phyloP scores from a whole-genome alignment of 2,113 vertebrate genomes.

The Muscicapa adusta region DNA sequence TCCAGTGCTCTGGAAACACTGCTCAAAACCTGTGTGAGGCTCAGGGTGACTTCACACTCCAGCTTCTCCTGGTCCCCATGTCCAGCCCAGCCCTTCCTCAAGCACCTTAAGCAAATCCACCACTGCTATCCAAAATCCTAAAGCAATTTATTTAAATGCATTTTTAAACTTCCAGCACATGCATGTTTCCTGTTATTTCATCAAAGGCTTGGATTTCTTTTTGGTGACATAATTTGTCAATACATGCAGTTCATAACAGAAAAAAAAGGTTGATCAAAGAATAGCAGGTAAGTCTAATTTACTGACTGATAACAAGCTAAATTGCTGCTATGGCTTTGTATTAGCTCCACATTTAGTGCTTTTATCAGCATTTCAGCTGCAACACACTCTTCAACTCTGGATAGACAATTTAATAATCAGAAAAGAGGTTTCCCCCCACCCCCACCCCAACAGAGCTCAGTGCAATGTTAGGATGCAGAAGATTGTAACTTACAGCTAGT shows the following conservation, averaged over 20 bases:
- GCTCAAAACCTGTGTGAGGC: not conserved
- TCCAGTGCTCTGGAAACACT: not conserved
- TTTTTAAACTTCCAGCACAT: not conserved
- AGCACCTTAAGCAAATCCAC: not conserved
- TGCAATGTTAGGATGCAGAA: not conserved
- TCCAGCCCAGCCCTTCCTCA: not conserved
- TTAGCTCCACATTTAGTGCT: constrained; percentile 24
- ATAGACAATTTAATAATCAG: constrained; percentile 1
- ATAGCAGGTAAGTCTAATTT: constrained; percentile 50
- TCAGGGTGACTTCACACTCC: not conserved
- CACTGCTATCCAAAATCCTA: not conserved
- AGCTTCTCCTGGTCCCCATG: not conserved
- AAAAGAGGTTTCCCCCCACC: not conserved
- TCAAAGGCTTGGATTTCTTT: constrained; percentile 45
- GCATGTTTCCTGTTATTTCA: constrained; percentile 38
- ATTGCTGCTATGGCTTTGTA: constrained; percentile 13
- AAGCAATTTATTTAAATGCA: not conserved
- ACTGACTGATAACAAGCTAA: constrained; percentile 8
- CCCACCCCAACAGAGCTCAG: not conserved
- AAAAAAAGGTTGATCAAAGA: constrained; percentile 60
- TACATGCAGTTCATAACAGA: not conserved
- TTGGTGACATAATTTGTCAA: constrained; percentile 55
- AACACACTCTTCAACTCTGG: not conserved
- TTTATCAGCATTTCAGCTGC: constrained; percentile 52
- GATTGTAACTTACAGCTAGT: not conserved